Evolutionary conservation across 2,888 invertebrate species (phyloP), one percentile per base, ranked within the genome.

Genomic region (Cataglyphis albicans): DNA sequence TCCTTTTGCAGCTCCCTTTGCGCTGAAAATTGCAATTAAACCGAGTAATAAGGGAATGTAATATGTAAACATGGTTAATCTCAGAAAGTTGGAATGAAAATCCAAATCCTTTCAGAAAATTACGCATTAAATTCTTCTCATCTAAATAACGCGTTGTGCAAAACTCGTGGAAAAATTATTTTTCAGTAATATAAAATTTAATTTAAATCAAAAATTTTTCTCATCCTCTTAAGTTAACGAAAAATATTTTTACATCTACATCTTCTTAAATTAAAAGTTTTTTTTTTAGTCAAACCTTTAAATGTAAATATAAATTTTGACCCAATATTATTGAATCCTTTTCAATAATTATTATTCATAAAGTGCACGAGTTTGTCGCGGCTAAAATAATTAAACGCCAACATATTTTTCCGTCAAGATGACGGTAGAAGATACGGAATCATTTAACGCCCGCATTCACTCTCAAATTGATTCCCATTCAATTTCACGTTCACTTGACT

Each of bases 401-500:
- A 3, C 9, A 21, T 5, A 21, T 32, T 38, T 44, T 59, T 35
- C 12, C 7, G 3, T 21, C 52, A 41, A 25, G 52, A 38, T 21
- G 7, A 25, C 18, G 25, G 32, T n/a, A 18, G 15, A 15, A 21
- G 15, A 64, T 52, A 52, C 7, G 0, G 9, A 64, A 55, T 65
- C 9, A 38, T 44, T 59, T 55, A 38, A 38, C 38, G 64, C 21
- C 44, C 25, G 41, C 15, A 18, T 52, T 52, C 52, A n/a, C 7
- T n/a, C 52, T 52, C 7, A 67, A 67, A 48, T 67, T 25, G 7
- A 32, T 59, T 44, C 21, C 18, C 25, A 21, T 48, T 61, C 18
- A 59, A 68, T 70, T 78, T 78, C 21, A 68, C 29, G 10, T 59
- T 21, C 32, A 59, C 35, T 70, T 70, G 55, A 12, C 75, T 35